Evolutionary conservation across 2,797 vertebrate species (phyloP).

Genomic region (Lemur catta): DNA sequence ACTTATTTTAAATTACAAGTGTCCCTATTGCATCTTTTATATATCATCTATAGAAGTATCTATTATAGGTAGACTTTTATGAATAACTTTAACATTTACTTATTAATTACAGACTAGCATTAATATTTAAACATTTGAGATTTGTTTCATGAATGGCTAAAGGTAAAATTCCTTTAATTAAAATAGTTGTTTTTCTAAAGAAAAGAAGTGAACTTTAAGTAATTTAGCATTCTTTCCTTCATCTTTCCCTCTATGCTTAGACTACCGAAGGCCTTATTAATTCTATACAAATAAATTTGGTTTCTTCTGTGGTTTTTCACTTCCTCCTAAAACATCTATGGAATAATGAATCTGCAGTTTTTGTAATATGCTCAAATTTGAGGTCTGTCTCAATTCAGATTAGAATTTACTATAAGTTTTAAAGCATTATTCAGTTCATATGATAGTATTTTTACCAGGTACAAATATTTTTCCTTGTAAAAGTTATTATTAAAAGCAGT

Average conservation of each 20-base stretch:
- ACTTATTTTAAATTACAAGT: constrained; percentile 34
- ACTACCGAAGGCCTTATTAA: neutral
- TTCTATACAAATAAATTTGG: neutral
- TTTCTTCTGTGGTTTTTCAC: neutral
- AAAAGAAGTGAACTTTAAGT: constrained; percentile 13
- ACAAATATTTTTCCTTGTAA: constrained; percentile 25
- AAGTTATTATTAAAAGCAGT: constrained; percentile 12
- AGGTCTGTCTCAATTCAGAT: neutral
- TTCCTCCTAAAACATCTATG: constrained; percentile 27
- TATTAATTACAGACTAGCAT: constrained; percentile 36
- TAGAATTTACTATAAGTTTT: constrained; percentile 27
- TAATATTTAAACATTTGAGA: constrained; percentile 29
- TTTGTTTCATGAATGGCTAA: constrained; percentile 46
- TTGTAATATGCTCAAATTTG: neutral
- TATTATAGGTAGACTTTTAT: neutral
- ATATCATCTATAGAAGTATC: neutral
- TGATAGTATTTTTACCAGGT: constrained; percentile 36
- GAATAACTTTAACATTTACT: constrained; percentile 28
- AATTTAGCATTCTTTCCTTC: neutral
- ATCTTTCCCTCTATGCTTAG: neutral
- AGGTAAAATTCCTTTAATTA: constrained; percentile 20
- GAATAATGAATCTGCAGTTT: constrained; percentile 35
- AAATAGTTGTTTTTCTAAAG: constrained; percentile 20
- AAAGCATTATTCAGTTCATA: neutral
- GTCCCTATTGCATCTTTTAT: neutral